Base-by-base conservation (phyloP, 2,888 invertebrate species). In the Mycogona germanica region DNA sequence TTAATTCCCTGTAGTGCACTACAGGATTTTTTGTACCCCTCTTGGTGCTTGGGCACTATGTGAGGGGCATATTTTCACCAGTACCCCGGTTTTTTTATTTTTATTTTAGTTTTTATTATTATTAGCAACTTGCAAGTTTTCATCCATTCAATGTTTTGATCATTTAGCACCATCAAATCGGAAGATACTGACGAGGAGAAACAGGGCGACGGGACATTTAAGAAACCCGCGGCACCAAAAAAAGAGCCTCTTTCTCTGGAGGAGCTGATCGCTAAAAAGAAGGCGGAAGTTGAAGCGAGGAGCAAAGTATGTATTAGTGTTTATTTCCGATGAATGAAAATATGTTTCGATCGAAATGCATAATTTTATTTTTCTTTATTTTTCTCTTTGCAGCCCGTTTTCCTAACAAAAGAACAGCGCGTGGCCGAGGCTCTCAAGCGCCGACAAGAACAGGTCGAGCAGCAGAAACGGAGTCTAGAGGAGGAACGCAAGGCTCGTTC, bases 351-450 rank as follows among this genome's bases (percentile, higher is more conserved):
- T 47, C 3, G 2, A 48, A 41, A 19, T 2, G 12, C 21, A 28
- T 6, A 7, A 12, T 29, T 46, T 29, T 29, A 1, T 21, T 28
- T 23, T 28, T 47, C 47, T 4, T 1, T 4, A 17, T 3, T 55
- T 30, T 46, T 47, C n/a, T n/a, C n/a, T 58, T 67, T 70, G 50
- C 60, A 79, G 75, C 98, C 98, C 0, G 91, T 93, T 29, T 98
- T 99, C 68, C 73, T 98, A 35, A 88, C 92, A 0, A 97, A 96
- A 74, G 95, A 95, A 68, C 91, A 98, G 68, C 77, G 98, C 63
- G 88, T 84, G 1, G 84, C 82, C 0, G 79, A 92, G 64, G 98
- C 98, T 0, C 64, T 99, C 17, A 83, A 87, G 65, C 78, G 86
- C 49, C 77, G 98, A 1, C 87, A 91, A 65, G 86, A 89, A 66